These are phyloP conservation scores for Tetramorium simillimum DNA, from an alignment of 1,140 invertebrate genomes.

Conservation along the genomic window DNA sequence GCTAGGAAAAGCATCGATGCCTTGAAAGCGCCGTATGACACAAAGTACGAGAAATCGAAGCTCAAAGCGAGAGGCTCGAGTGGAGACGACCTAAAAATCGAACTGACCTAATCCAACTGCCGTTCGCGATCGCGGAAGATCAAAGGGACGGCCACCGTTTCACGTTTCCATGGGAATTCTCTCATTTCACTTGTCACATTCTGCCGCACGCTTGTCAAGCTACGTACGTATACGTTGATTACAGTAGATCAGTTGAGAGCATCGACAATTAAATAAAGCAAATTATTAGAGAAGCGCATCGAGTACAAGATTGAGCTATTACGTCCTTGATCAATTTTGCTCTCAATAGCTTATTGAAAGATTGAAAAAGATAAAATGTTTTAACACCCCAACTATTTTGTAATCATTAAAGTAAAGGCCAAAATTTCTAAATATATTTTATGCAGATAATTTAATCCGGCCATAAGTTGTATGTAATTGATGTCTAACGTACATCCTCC, in stretches of 20 bases:
- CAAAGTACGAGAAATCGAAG: conserved; percentile 34
- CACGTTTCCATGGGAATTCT: conserved; percentile 6
- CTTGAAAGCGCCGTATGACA: neutral
- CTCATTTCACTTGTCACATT: conserved; percentile 12
- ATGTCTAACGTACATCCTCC: neutral
- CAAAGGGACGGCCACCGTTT: neutral
- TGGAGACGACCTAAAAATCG: conserved; percentile 30
- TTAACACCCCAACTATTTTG: neutral
- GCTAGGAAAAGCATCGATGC: conserved; percentile 13
- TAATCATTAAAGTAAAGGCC: neutral
- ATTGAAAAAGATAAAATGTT: neutral
- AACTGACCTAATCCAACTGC: conserved; percentile 14
- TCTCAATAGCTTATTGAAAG: neutral
- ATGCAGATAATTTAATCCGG: neutral
- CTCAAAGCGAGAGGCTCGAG: conserved; percentile 27
- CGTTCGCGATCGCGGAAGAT: conserved; percentile 10
- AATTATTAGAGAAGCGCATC: neutral
- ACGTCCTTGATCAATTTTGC: neutral
- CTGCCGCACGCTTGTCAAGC: neutral
- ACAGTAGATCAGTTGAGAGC: neutral
- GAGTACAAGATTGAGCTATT: neutral
- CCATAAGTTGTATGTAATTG: neutral
- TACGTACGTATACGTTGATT: neutral
- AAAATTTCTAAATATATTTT: neutral
- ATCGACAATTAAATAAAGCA: neutral